Percentiles rank a stretch among this genome's conserved stretches.
Evolutionary conservation across 2,888 invertebrate genomes (phyloP).

Genomic region (Drepanosiphum platanoidis): DNA sequence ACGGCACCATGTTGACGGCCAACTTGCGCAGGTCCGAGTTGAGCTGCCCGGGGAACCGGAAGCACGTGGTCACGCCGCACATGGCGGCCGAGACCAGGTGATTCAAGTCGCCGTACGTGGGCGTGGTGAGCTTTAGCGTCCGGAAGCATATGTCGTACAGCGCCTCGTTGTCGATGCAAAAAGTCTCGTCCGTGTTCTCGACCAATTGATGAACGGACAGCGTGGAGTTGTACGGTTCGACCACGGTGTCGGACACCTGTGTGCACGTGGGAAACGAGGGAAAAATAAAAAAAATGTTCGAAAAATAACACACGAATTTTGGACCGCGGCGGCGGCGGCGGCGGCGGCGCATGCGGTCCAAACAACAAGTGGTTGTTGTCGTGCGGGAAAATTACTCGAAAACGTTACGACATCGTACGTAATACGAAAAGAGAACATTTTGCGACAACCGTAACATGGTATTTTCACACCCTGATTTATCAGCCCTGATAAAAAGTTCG

Average conservation of each 20-base stretch:
- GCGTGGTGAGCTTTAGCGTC: conserved; percentile 73
- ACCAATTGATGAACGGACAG: conserved; percentile 82
- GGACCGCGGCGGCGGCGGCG: too few species aligned
- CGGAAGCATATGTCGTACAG: conserved; percentile 75
- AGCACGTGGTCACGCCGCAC: conserved; percentile 72
- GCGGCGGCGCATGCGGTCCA: too few species aligned
- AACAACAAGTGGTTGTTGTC: too few species aligned
- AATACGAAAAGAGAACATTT: too few species aligned
- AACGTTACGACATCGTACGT: too few species aligned
- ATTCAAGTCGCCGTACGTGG: conserved; percentile 76
- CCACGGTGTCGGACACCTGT: conserved; percentile 66
- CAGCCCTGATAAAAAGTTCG: too few species aligned
- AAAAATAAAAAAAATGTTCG: too few species aligned
- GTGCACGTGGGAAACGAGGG: too few species aligned
- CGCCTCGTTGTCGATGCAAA: conserved; percentile 74
- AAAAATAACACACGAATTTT: too few species aligned
- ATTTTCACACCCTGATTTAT: too few species aligned
- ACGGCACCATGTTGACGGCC: conserved; percentile 75
- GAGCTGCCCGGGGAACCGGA: conserved; percentile 73
- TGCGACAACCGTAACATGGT: too few species aligned
- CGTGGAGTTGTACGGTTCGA: conserved; percentile 92
- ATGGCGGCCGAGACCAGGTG: conserved; percentile 71
- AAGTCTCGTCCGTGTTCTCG: conserved; percentile 74
- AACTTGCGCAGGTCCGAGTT: conserved; percentile 73
- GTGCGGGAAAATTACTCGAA: too few species aligned